Base-by-base conservation (phyloP, 35 echinoderm and acorn worm species). In the Apostichopus japonicus region DNA sequence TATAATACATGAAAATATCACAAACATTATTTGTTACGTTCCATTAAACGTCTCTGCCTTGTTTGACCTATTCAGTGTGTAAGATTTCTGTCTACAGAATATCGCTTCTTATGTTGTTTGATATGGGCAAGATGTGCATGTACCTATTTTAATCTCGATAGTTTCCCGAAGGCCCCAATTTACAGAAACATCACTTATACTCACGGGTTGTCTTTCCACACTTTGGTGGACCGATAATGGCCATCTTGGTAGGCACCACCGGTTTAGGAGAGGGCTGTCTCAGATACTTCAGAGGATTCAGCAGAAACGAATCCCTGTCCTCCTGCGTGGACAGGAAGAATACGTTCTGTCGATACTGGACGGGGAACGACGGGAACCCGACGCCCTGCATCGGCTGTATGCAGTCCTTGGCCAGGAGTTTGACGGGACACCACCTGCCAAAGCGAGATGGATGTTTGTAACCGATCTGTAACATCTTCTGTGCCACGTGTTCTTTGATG, bases 341-440 rank as follows among this genome's bases (percentile, higher is more conserved):
- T 23, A 99, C 79, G 79, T 99, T 89, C 22, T 99, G 97, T 3
- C 95, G 86, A 93, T 99, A 99, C 52, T 96, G 79, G 7, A 92
- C 93, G 10, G 97, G 97, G 86, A 84, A 99, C 6, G 95, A 91
- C 21, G 91, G 88, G 88, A 92, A 99, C 88, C 95, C 95, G 33
- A 92, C 90, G 55, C 97, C 97, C 71, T 95, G 97, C 97, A 99
- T 99, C 1, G 97, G 97, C 76, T 99, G 97, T 25, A 99, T 95
- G 65, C 95, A 96, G 56, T 99, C 97, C 1, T 93, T 95, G 77
- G 91, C 79, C 2, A 90, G 13, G 5, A 95, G 94, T 79, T 94
- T 94, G 10, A 93, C 95, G 19, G 97, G 97, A 92, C 97, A 99
- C 97, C 97, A 99, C 86, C 93, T 88, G 6, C 97, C 97, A 86